phyloP scores from a whole-genome alignment of 2,888 invertebrate species.

The Ferrisia virgata region DNA sequence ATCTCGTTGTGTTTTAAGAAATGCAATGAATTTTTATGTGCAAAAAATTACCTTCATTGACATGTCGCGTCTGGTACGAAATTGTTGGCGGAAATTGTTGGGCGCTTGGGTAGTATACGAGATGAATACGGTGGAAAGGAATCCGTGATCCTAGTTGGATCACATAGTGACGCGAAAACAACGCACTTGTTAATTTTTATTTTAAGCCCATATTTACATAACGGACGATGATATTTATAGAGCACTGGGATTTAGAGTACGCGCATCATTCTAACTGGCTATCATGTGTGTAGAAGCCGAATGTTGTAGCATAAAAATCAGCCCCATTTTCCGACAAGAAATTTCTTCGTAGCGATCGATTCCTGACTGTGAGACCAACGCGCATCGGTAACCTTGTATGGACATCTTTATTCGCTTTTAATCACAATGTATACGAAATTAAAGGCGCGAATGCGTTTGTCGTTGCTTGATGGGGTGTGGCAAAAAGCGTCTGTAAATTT shows the following conservation, averaged over 20 bases:
- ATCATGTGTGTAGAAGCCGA: slow-evolving; percentile 3
- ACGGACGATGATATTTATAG: slow-evolving; percentile 38
- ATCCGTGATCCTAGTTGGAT: background rate
- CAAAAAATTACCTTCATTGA: slow-evolving; percentile 33
- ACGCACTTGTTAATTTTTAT: slow-evolving; percentile 3
- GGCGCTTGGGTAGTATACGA: background rate
- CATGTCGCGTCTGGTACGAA: background rate
- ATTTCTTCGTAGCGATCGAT: slow-evolving; percentile 28
- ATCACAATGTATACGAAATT: background rate
- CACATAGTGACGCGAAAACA: slow-evolving; percentile 38
- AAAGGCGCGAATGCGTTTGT: background rate
- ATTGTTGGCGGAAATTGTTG: background rate
- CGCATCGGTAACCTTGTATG: slow-evolving; percentile 37
- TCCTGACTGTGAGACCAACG: slow-evolving; percentile 33
- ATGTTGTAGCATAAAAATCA: background rate
- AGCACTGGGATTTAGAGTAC: slow-evolving; percentile 1
- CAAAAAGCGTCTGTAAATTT: background rate
- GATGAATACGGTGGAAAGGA: background rate
- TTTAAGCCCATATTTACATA: slow-evolving; percentile 32
- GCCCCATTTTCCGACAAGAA: background rate
- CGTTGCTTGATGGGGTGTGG: background rate
- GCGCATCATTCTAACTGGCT: slow-evolving; percentile 36
- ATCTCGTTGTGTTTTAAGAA: no score
- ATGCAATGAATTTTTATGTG: background rate
- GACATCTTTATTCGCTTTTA: background rate